phyloP scores from a whole-genome alignment of 2,888 invertebrate genomes.

The Pristionchus arcanus region DNA sequence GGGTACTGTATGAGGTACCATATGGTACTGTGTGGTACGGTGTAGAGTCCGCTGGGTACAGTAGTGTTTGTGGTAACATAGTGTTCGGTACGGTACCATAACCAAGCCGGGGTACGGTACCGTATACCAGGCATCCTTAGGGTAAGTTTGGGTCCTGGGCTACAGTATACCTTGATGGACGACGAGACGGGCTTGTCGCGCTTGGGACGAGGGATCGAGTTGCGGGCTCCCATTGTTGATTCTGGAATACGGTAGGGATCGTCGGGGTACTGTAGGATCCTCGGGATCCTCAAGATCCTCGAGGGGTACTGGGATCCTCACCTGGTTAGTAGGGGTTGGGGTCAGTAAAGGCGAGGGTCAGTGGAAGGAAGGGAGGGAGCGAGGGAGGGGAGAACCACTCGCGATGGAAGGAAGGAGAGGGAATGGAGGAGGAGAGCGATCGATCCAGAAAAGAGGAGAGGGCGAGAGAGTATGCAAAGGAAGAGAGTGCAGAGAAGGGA shows the following conservation, averaged over 20 bases:
- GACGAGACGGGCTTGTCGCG: conserved; percentile 50
- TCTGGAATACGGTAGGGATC: conserved; percentile 27
- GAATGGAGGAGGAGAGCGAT: conserved; percentile 28
- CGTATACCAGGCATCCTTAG: not conserved
- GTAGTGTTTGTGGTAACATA: no score
- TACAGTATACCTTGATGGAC: conserved; percentile 49
- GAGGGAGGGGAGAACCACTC: conserved; percentile 16
- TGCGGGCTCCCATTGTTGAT: conserved; percentile 45
- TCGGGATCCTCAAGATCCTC: not conserved
- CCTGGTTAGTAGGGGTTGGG: conserved; percentile 35
- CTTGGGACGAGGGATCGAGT: conserved; percentile 42
- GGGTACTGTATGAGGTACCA: not conserved
- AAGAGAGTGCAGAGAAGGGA: not conserved
- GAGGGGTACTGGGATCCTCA: not conserved
- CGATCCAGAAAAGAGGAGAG: not conserved
- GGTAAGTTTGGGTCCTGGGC: not conserved
- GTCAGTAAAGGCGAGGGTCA: not conserved
- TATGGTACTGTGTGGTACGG: no score
- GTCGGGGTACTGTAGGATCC: not conserved
- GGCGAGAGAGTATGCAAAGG: conserved; percentile 15
- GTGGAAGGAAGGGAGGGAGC: not conserved
- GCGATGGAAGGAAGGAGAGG: not conserved
- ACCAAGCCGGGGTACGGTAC: no score
- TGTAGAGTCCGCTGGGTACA: no score
- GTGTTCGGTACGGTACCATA: not conserved